Evolutionary conservation across 2,113 vertebrate species (phyloP).

Genomic region (Erpornis zantholeuca): DNA sequence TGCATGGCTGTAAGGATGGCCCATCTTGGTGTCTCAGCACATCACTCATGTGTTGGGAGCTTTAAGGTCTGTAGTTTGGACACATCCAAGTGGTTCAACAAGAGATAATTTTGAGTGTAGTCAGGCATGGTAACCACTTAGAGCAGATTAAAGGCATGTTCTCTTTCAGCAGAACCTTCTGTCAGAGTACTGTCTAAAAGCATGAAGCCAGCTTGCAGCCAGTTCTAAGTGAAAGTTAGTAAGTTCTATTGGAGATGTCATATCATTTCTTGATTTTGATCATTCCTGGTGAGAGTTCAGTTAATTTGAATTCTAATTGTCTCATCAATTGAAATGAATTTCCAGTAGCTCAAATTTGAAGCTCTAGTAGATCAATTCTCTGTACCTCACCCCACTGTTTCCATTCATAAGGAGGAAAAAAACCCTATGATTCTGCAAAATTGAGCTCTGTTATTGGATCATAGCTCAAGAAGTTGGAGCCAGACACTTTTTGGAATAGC

Average conservation of each 20-base stretch:
- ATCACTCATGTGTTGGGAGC: neutral
- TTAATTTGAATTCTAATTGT: neutral
- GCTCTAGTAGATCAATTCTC: neutral
- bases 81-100: fast-evolving
- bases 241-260: neutral
- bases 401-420: neutral
- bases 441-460: neutral
- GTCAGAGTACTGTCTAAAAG: neutral
- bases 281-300: neutral
- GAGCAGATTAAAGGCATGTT: neutral
- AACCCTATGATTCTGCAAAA: neutral
- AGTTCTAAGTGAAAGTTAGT: neutral
- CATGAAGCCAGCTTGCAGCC: neutral
- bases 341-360: neutral
- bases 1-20: neutral
- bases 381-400: neutral
- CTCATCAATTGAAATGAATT: neutral
- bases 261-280: neutral
- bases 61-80: neutral
- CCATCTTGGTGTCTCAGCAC: neutral
- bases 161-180: neutral
- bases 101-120: neutral
- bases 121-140: neutral
- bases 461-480: neutral
- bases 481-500: neutral